Base-by-base conservation (phyloP, 2,797 vertebrate genomes). In the Yasuhikotakia modesta region DNA sequence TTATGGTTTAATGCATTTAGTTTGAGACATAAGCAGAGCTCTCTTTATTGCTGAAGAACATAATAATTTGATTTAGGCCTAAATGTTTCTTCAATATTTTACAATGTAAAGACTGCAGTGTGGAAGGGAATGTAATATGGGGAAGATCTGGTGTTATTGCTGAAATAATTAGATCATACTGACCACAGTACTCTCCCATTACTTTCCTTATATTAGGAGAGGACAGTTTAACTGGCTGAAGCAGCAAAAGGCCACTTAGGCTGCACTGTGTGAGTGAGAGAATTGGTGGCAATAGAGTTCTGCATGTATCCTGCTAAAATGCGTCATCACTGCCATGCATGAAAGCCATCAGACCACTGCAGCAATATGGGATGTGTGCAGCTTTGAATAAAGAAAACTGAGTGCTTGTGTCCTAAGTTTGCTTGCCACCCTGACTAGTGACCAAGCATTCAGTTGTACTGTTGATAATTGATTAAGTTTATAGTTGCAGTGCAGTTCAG, bases 381-480 rank as follows among this genome's bases (percentile, higher is more conserved):
- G 52, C 57, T 78, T 64, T 61, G 58, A 63, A 63, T 27, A 30
- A 70, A 78, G 55, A 10, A 63, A 78, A 70, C 35, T 19, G 14
- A 45, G 12, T 5, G 21, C 30, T 55, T 70, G 35, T 57, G 52
- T 57, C 7, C 6, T 76, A 5, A 48, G 21, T 65, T 55, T 61
- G 58, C 55, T 45, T 64, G 68, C 63, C 57, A 63, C 0, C 22
- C 52, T 76, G 7, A 52, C 11, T 61, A 63, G 55, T 50, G 60
- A 71, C 32, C 57, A 55, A 12, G 4, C 11, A 76, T 68, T 57
- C 45, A 68, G 39, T 67, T 76, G 50, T 76, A 7, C 7, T 19
- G 13, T 0, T 46, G 22, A 1, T 46, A 58, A 58, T 76, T 76
- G 64, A 64, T 68, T 46, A 68, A 76, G 64, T 14, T 58, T 58